These are phyloP conservation scores for Pitangus sulphuratus DNA, from an alignment of 2,797 vertebrate species.

Conservation along the genomic window DNA sequence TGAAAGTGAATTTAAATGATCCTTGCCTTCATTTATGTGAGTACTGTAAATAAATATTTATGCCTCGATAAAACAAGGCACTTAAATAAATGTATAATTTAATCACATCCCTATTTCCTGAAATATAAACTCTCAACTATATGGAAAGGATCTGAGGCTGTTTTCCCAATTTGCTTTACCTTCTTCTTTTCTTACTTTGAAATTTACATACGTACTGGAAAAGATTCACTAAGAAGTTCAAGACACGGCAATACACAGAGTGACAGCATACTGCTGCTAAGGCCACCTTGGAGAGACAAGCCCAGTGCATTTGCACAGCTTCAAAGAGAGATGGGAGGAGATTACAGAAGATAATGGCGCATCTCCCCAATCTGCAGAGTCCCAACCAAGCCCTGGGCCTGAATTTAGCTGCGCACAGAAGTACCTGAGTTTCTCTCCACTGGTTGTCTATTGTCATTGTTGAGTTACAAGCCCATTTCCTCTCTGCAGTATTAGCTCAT, in stretches of 20 bases:
- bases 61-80: neutral
- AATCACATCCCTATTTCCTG: neutral
- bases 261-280: neutral
- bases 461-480: constrained; percentile 37
- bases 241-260: neutral
- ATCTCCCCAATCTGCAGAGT: neutral
- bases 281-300: neutral
- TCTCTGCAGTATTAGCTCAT: neutral
- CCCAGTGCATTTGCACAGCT: neutral
- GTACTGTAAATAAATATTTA: constrained; percentile 18
- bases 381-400: neutral
- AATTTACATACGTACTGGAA: accelerated
- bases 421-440: neutral
- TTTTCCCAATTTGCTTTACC: neutral
- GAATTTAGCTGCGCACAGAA: neutral
- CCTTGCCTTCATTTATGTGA: neutral
- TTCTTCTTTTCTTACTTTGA: neutral
- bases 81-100: neutral
- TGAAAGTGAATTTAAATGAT: neutral
- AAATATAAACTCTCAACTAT: neutral
- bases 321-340: neutral
- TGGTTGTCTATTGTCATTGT: neutral
- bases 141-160: neutral
- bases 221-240: neutral
- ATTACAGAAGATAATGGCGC: neutral